These are phyloP conservation scores for Meandrusa payeni DNA, from an alignment of 2,888 invertebrate genomes.

Conservation along the genomic window DNA sequence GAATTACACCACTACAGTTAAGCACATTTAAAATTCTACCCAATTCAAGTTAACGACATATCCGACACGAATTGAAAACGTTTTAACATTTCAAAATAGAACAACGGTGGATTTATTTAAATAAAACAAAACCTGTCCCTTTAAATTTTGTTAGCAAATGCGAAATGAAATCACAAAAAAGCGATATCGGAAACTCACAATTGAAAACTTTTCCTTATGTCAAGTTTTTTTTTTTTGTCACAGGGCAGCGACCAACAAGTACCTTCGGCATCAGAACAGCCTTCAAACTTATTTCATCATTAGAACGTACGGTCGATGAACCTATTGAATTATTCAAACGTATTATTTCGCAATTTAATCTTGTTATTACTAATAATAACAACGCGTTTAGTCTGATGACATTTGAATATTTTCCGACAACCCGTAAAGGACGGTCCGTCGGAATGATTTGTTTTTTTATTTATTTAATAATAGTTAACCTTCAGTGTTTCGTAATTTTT, in stretches of 20 bases:
- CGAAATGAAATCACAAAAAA: no score
- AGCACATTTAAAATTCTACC: conserved; percentile 4
- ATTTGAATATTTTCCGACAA: conserved; percentile 18
- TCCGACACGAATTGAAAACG: background rate
- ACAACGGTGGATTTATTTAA: background rate
- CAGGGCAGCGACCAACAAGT: conserved; percentile 48
- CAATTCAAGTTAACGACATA: background rate
- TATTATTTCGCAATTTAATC: conserved; percentile 35
- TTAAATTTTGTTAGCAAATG: no score
- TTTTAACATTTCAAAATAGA: background rate
- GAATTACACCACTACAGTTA: background rate
- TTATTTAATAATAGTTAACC: background rate
- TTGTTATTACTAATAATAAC: conserved; percentile 25
- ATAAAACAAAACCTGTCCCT: background rate
- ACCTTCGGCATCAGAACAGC: conserved; percentile 61
- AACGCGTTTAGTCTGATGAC: conserved; percentile 8
- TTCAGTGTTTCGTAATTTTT: background rate
- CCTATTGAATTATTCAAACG: conserved; percentile 45
- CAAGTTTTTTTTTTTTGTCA: conserved; percentile 33
- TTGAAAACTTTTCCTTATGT: conserved; percentile 39
- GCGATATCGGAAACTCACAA: background rate
- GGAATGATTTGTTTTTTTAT: no score
- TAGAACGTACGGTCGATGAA: conserved; percentile 57
- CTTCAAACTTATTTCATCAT: conserved; percentile 63
- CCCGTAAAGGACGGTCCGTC: conserved; percentile 10